Conservation (phyloP, 2,888 invertebrate species). For the Nomada ruficornis region DNA sequence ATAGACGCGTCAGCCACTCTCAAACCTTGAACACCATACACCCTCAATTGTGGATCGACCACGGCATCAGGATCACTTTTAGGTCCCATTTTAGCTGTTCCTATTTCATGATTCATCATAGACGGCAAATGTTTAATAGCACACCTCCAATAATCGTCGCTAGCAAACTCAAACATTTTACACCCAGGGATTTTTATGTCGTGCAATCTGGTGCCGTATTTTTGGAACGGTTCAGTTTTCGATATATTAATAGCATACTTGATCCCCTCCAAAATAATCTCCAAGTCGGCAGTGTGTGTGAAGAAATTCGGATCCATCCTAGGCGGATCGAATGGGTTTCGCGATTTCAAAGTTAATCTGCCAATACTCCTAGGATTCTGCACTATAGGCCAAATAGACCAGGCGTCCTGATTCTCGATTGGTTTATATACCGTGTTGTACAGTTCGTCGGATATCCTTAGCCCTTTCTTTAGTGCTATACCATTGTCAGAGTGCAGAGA, state of each 20-base stretch:
- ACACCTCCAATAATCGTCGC: constrained; percentile 89
- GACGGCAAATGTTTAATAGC: constrained; percentile 87
- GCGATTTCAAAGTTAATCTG: constrained; percentile 88
- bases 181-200: constrained; percentile 86
- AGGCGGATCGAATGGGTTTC: constrained; percentile 90
- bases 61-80: constrained; percentile 85
- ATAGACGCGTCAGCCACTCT: constrained; percentile 87
- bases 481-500: constrained; percentile 85
- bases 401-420: constrained; percentile 83
- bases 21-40: constrained; percentile 85
- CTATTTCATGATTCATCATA: constrained; percentile 88
- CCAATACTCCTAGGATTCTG: constrained; percentile 91
- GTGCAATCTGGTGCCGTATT: constrained; percentile 83
- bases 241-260: constrained; percentile 86
- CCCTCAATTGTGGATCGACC: constrained; percentile 85
- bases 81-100: constrained; percentile 87
- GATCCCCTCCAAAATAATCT: constrained; percentile 84
- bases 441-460: constrained; percentile 81
- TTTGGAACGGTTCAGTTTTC: constrained; percentile 84
- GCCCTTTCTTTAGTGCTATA: constrained; percentile 77
- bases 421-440: constrained; percentile 84
- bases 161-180: constrained; percentile 83
- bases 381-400: constrained; percentile 88
- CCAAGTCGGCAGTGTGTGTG: constrained; percentile 85
- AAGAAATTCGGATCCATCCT: constrained; percentile 93